Base-by-base conservation (phyloP, 2,888 invertebrate species). In the Drosophila buzzatii region DNA sequence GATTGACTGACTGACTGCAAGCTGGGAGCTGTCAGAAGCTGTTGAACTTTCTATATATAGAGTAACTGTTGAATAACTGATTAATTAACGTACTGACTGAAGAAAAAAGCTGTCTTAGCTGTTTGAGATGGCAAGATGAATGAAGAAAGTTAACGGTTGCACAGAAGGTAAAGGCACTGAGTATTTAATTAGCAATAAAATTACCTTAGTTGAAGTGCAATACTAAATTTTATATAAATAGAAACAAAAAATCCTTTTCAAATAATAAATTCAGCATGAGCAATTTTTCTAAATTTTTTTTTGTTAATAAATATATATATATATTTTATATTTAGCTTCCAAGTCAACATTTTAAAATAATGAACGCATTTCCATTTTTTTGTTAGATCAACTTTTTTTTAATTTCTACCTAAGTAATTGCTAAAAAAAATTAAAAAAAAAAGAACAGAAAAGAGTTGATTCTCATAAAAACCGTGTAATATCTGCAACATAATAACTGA, bases 401-500 rank as follows among this genome's bases (percentile, higher is more conserved):
- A 37, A 37, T 53, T 37, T 53, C 16, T 20, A 18, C 9, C 23
- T 52, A 41, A 41, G 41, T 56, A 31, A n/a, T 31, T 39, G 31
- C 14, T 31, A 18, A 9, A 56, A 14, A 37, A 52, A 35, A 35
- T 9, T 8, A 10, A 33, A 23, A 23, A 23, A 23, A 23, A 23
- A 23, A 23, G 4, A 18, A 51, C 6, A 27, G 5, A 37, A 39
- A 39, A 39, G 12, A 23, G 39, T n/a, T n/a, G 31, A 20, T 33
- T 42, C 23, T 31, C 8, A 5, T 33, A 23, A 23, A 37, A 37
- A 9, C 3, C 39, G 31, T 39, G 18, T 18, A 49, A 20, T 31
- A 39, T 39, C 39, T 18, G 59, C 59, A 49, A 41, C 16, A 49
- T 59, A 59, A 59, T 49, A 31, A 31, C 16, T 20, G 59, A 47